These are phyloP conservation scores for Halictus quadricinctus DNA, from an alignment of 2,888 invertebrate genomes.

Conservation along the genomic window DNA sequence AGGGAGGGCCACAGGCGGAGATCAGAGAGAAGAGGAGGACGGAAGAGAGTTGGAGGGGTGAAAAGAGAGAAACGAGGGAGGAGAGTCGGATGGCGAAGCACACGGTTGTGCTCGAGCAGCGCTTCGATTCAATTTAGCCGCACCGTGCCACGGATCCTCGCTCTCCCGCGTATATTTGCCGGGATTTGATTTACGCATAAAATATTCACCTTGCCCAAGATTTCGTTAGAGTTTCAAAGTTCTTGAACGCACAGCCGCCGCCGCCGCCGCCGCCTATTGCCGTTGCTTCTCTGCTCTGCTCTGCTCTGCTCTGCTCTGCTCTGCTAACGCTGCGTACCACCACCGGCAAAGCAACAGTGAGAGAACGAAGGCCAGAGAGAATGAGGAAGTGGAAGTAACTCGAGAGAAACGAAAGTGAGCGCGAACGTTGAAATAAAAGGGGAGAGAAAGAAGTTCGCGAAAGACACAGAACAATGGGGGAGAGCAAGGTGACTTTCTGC, in stretches of 20 bases:
- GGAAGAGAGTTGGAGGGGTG: background rate
- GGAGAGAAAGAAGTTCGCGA: constrained; percentile 42
- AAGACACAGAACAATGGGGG: constrained; percentile 48
- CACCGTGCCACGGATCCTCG: constrained; percentile 71
- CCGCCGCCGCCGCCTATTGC: constrained; percentile 48
- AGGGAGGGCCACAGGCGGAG: background rate
- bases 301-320: background rate
- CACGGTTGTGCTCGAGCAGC: constrained; percentile 62
- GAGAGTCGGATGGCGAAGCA: constrained; percentile 48
- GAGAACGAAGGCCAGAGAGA: constrained; percentile 37
- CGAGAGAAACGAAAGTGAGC: constrained; percentile 60
- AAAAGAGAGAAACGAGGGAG: constrained; percentile 27
- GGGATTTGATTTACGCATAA: constrained; percentile 77
- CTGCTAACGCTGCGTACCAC: constrained; percentile 6
- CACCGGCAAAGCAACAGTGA: constrained; percentile 37
- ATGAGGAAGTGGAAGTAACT: constrained; percentile 50
- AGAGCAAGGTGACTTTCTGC: constrained; percentile 60
- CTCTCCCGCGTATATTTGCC: constrained; percentile 66
- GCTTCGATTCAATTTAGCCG: constrained; percentile 74
- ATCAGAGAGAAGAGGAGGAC: background rate
- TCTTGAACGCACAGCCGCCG: constrained; percentile 64
- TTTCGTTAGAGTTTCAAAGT: constrained; percentile 76
- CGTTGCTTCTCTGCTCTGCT: background rate
- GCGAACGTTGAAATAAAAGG: constrained; percentile 38
- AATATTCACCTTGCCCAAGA: constrained; percentile 77